phyloP scores from a whole-genome alignment of 2,797 vertebrate genomes.

The Oreochromis grahami region DNA sequence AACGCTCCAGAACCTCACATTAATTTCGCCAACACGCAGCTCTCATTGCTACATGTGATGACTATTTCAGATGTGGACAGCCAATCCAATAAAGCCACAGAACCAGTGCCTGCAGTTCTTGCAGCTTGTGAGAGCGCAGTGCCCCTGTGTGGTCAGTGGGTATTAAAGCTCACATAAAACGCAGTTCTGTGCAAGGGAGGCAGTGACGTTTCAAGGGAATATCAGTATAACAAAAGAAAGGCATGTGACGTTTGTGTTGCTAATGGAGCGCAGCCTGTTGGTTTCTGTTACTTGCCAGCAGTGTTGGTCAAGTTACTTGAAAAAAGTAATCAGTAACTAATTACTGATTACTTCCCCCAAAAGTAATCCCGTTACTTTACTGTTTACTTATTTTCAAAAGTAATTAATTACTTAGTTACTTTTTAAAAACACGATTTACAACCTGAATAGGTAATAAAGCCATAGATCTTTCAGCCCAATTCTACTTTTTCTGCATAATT shows the following conservation, averaged over 20 bases:
- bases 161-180: neutral
- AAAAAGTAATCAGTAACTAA: no score
- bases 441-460: no score
- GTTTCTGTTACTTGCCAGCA: constrained; percentile 16
- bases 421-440: no score
- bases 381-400: no score
- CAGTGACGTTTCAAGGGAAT: neutral
- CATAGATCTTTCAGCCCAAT: no score
- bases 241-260: neutral
- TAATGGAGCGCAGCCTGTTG: neutral
- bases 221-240: neutral
- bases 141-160: constrained; percentile 36
- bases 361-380: no score
- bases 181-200: neutral
- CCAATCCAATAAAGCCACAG: neutral
- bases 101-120: neutral
- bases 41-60: neutral
- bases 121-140: neutral
- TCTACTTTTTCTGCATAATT: no score
- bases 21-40: neutral
- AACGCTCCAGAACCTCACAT: neutral
- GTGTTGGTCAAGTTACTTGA: no score
- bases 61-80: neutral
- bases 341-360: no score
- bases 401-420: no score